Percentiles rank a stretch among this genome's conserved stretches.
These are phyloP conservation scores for Ditula angustiorana DNA, from an alignment of 2,888 invertebrate species.

Conservation along the genomic window DNA sequence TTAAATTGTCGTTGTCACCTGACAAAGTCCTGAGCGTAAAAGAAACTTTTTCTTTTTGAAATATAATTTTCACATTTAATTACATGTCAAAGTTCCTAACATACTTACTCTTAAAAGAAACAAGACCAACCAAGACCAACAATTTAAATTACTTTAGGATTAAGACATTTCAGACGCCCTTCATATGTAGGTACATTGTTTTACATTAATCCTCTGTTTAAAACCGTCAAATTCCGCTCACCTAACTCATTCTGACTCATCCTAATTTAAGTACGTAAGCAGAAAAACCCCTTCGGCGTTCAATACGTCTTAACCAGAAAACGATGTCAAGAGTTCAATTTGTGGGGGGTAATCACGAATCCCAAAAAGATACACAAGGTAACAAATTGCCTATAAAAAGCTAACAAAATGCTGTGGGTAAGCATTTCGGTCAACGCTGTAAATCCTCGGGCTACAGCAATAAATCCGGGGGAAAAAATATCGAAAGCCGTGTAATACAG, in stretches of 20 bases:
- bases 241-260: background rate
- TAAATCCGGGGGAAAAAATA: slow-evolving; percentile 77
- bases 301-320: slow-evolving; percentile 41
- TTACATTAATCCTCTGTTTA: background rate
- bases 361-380: slow-evolving; percentile 79
- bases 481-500: slow-evolving; percentile 77
- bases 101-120: no score
- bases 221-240: background rate
- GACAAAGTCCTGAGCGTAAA: no score
- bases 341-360: slow-evolving; percentile 66
- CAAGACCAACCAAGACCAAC: no score
- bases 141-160: no score
- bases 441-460: slow-evolving; percentile 72
- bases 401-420: slow-evolving; percentile 80
- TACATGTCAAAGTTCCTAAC: no score
- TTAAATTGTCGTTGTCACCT: no score
- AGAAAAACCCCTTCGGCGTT: slow-evolving; percentile 37
- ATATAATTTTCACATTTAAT: no score
- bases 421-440: slow-evolving; percentile 82
- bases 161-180: no score
- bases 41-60: background rate
- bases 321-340: slow-evolving; percentile 65
- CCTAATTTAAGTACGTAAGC: slow-evolving; percentile 18
- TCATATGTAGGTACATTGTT: no score
- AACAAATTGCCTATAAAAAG: slow-evolving; percentile 83